Evolutionary conservation across 2,797 vertebrate genomes (phyloP).

Genomic region (Acipenser transmontanus): DNA sequence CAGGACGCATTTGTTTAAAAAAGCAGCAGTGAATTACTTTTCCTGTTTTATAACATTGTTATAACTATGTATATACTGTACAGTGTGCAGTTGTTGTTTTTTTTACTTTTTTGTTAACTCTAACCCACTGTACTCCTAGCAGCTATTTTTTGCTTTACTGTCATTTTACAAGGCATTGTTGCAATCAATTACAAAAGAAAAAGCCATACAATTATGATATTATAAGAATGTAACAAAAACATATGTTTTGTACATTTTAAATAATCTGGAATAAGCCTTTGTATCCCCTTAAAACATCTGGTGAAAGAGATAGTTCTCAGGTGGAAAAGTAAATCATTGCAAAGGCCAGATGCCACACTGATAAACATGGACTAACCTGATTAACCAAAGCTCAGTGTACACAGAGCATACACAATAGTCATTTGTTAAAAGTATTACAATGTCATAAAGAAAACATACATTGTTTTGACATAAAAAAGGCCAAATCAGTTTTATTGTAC

Average conservation of each 20-base stretch:
- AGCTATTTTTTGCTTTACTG: no score
- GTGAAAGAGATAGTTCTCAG: slow-evolving; percentile 17
- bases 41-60: neutral
- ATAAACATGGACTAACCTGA: slow-evolving; percentile 24
- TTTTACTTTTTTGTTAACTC: no score
- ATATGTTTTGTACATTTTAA: neutral
- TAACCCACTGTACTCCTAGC: no score
- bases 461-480: slow-evolving; percentile 3
- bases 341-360: slow-evolving; percentile 23
- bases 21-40: no score
- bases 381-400: slow-evolving; percentile 9
- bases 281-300: slow-evolving; percentile 19
- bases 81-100: no score
- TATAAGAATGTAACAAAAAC: no score
- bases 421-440: slow-evolving; percentile 13
- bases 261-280: neutral
- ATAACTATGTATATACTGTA: no score
- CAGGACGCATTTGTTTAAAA: no score
- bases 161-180: no score
- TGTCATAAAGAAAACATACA: no score
- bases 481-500: neutral
- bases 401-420: slow-evolving; percentile 13
- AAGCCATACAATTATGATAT: no score
- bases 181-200: no score
- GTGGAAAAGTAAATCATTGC: slow-evolving; percentile 23